Percentiles rank a stretch among this genome's conserved stretches.
phyloP scores from a whole-genome alignment of 2,113 vertebrate species.

The Macquaria ambigua region DNA sequence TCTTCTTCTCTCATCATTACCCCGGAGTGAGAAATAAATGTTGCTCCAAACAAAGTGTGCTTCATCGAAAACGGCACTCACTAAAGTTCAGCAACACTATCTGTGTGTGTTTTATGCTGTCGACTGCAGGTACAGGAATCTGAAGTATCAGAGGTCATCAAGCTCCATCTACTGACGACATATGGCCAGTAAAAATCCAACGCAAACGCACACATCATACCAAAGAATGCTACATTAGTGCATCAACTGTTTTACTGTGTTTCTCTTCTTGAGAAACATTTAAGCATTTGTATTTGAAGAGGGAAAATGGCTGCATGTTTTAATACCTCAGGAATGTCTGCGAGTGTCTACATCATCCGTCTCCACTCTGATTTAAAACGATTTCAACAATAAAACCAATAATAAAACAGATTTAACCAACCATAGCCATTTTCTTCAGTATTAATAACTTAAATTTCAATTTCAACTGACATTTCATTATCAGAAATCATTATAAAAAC shows the following conservation, averaged over 20 bases:
- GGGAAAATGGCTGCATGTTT: not conserved
- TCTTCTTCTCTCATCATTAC: not conserved
- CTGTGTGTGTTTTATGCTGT: conserved; percentile 15
- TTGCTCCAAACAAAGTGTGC: no score
- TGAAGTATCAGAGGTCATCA: conserved; percentile 55
- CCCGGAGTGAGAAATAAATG: not conserved
- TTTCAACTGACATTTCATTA: not conserved
- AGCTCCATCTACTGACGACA: conserved; percentile 66
- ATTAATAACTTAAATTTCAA: not conserved
- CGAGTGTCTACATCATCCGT: not conserved
- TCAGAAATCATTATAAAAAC: not conserved
- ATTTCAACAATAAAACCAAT: no score
- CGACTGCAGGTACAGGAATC: not conserved
- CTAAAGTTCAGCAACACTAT: conserved; percentile 8
- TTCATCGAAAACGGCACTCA: not conserved
- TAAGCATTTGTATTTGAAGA: not conserved
- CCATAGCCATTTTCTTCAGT: not conserved
- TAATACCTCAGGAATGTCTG: not conserved
- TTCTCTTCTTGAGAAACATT: not conserved
- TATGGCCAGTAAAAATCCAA: conserved; percentile 17
- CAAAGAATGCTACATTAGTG: not conserved
- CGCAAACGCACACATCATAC: conserved; percentile 6
- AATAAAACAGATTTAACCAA: not conserved
- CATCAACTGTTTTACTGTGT: not conserved
- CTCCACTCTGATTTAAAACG: not conserved